A percentile compares a stretch with the other conserved stretches of the same genome.
phyloP scores from a whole-genome alignment of 30 jellyfish, hydroid and myxozoan genomes.

The Nemopilema nomurai region DNA sequence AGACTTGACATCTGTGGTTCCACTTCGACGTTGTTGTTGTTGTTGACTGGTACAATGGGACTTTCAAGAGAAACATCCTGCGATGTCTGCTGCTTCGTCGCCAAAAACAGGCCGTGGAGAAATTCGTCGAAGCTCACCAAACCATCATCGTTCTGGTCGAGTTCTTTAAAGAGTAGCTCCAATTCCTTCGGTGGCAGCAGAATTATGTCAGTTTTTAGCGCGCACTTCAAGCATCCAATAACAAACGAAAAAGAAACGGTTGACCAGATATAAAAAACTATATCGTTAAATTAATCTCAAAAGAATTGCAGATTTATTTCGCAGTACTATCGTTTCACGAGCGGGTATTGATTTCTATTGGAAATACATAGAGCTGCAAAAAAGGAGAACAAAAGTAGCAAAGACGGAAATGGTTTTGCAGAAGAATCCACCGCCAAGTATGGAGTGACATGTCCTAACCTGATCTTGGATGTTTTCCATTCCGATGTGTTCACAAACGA shows the following conservation, averaged over 20 bases:
- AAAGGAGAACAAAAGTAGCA: background rate
- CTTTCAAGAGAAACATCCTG: constrained; percentile 30
- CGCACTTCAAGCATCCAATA: background rate
- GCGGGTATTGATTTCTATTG: too few species aligned
- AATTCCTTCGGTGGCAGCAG: constrained; percentile 45
- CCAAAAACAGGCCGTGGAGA: constrained; percentile 77
- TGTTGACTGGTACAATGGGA: constrained; percentile 28
- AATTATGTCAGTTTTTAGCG: background rate
- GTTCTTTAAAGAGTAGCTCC: constrained; percentile 83
- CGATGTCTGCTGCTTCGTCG: constrained; percentile 53
- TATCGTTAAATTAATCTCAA: background rate
- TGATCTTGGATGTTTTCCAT: constrained; percentile 84
- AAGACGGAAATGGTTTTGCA: too few species aligned
- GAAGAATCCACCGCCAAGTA: too few species aligned
- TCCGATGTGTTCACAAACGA: constrained; percentile 95
- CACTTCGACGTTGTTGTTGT: constrained; percentile 37
- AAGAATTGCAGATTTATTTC: too few species aligned
- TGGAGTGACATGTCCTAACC: constrained; percentile 9
- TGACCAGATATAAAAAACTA: background rate
- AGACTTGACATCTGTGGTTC: constrained; percentile 26
- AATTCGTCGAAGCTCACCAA: constrained; percentile 88
- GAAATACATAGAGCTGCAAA: background rate
- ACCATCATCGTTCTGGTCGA: constrained; percentile 88
- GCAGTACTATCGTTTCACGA: too few species aligned
- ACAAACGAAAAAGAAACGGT: background rate